Base-by-base conservation (phyloP, 1,140 invertebrate genomes). In the Lordiphosa clarofinis region DNA sequence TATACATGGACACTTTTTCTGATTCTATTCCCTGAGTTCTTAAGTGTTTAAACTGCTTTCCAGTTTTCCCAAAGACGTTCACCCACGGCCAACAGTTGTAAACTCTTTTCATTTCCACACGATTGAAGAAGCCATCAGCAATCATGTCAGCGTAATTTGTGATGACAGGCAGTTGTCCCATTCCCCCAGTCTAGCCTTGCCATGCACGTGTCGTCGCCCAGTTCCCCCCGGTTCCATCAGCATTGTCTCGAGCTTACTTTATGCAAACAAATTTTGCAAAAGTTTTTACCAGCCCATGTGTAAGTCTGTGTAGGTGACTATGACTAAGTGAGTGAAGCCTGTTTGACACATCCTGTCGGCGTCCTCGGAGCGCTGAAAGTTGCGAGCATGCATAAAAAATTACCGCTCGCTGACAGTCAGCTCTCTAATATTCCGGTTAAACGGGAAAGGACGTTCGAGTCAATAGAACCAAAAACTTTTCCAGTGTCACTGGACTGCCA, bases 331-430 rank as follows among this genome's bases (percentile, higher is more conserved):
- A 47, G 47, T 62, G 53, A 68, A 54, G 60, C 64, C 59, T 68
- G 64, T 55, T 68, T 55, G 68, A 71, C 68, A 71, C 54, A 63
- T 68, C 64, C 68, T 71, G 68, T 68, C 58, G 33, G 46, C 64
- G 24, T 65, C 61, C 15, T 12, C 37, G 49, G 11, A 37, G 10
- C 50, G 50, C 39, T 21, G 21, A 54, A 40, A 57, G 50, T 56
- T 54, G 21, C 21, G 43, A 43, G 37, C 53, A 44, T 24, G 36
- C 53, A 42, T 38, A 19, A 54, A 54, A 61, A 67, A 42, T 69
- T 62, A 53, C 40, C 15, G 19, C 8, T 13, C 53, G 15, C 4
- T 43, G 21, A 28, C 35, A 46, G 49, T 37, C 59, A n/a, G 7
- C 54, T 50, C 47, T 31, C 53, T 55, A 42, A 60, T 55, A 60